Evolutionary conservation across 2,888 invertebrate species (phyloP).

Genomic region (Harmothoe impar): DNA sequence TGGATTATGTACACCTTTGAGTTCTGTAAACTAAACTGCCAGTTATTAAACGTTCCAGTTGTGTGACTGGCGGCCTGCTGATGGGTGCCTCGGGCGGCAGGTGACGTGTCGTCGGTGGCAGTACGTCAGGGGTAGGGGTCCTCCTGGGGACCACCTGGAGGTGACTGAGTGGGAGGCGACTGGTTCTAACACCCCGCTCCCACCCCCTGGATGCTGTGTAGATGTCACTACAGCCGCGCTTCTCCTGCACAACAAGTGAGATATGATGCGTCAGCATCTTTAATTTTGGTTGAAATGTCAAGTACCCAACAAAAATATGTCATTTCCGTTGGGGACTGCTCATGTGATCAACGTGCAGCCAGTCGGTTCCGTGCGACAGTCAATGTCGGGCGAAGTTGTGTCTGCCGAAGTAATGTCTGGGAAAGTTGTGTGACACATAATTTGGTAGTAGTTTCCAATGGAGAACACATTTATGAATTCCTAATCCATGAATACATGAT

Average conservation of each 20-base stretch:
- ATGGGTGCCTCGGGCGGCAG: background rate
- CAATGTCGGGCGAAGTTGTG: too few species aligned
- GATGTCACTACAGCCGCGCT: background rate
- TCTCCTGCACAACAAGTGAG: slow-evolving; percentile 41
- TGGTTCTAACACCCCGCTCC: background rate
- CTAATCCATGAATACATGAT: too few species aligned
- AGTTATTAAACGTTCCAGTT: too few species aligned
- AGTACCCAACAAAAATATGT: background rate
- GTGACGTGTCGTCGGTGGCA: slow-evolving; percentile 19
- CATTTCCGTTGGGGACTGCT: background rate
- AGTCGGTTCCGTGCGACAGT: background rate
- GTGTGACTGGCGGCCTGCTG: background rate
- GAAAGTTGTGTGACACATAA: background rate
- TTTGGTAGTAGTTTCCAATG: background rate
- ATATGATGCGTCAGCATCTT: background rate
- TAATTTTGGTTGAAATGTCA: background rate
- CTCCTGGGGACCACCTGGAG: background rate
- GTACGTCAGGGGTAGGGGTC: background rate
- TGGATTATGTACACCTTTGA: background rate
- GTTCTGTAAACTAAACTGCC: too few species aligned
- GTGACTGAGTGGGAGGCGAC: slow-evolving; percentile 14
- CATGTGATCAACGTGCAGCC: background rate
- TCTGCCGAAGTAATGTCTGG: background rate
- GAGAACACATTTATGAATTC: too few species aligned
- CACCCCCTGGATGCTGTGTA: background rate